A percentile compares a stretch with the other conserved stretches of the same genome.
phyloP scores from a whole-genome alignment of 2,113 vertebrate species.

The Crotalus viridis region DNA sequence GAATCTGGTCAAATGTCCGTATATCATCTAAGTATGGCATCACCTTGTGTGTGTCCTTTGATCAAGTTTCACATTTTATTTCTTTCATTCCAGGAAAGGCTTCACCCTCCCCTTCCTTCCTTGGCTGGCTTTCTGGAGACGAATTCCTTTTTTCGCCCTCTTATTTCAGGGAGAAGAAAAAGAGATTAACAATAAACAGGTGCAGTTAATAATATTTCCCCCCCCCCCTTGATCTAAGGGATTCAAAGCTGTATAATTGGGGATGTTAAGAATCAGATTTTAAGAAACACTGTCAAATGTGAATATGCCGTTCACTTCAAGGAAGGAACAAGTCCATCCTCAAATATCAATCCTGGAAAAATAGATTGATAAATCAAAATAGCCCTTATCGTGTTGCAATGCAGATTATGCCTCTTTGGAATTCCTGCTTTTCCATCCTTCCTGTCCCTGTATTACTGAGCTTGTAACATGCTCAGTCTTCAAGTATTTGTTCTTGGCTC shows the following conservation, averaged over 20 bases:
- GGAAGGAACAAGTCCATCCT: neutral
- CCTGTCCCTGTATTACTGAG: too few relatives aligned
- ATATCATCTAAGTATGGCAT: slow-evolving; percentile 24
- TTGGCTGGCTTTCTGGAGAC: slow-evolving; percentile 12
- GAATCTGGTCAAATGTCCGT: slow-evolving; percentile 29
- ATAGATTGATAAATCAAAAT: too few relatives aligned
- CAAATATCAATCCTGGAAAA: neutral
- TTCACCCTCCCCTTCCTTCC: slow-evolving; percentile 37
- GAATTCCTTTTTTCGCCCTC: slow-evolving; percentile 34
- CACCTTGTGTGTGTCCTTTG: slow-evolving; percentile 44
- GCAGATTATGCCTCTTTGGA: too few relatives aligned
- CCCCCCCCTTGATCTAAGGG: neutral
- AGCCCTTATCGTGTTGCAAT: too few relatives aligned
- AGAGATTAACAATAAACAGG: slow-evolving; percentile 44
- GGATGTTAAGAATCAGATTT: neutral
- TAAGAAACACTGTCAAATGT: too few relatives aligned
- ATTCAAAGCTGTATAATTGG: neutral
- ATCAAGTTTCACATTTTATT: slow-evolving; percentile 31
- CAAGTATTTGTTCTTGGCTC: too few relatives aligned
- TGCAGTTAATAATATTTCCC: neutral
- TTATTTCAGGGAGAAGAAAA: slow-evolving; percentile 34
- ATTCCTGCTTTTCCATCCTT: too few relatives aligned
- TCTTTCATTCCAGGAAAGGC: neutral
- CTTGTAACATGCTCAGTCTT: too few relatives aligned
- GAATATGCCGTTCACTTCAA: neutral